Evolutionary conservation across 2,888 invertebrate species (phyloP).

Genomic region (Drosophila picticornis): DNA sequence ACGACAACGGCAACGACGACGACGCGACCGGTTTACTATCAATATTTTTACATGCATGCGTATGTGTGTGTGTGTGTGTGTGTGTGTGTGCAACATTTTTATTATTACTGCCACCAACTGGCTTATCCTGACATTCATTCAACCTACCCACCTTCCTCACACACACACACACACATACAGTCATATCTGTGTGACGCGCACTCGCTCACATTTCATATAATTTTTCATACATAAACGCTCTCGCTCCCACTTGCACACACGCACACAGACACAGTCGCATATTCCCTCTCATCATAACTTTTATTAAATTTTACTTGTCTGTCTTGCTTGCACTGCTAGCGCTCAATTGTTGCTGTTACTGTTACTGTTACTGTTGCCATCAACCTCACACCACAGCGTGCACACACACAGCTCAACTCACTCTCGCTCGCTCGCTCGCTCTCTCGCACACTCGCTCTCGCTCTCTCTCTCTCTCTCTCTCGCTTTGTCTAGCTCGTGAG

Average conservation of each 20-base stretch:
- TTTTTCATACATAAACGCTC: conserved; percentile 74
- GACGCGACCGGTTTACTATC: conserved; percentile 68
- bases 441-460: conserved; percentile 33
- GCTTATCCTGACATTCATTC: conserved; percentile 77
- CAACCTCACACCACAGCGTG: conserved; percentile 53
- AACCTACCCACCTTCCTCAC: conserved; percentile 77
- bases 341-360: conserved; percentile 57
- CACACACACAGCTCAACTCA: conserved; percentile 22
- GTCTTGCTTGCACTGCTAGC: conserved; percentile 46
- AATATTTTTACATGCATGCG: conserved; percentile 56
- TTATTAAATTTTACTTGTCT: conserved; percentile 73
- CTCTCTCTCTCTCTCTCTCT: conserved; percentile 11
- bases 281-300: conserved; percentile 80
- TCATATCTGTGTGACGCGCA: conserved; percentile 39
- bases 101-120: conserved; percentile 69
- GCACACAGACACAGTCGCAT: conserved; percentile 37
- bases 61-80: conserved; percentile 27
- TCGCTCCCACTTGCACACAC: conserved; percentile 62
- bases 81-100: conserved; percentile 67
- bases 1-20: conserved; percentile 21
- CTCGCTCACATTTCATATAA: conserved; percentile 78
- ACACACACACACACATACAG: conserved; percentile 42
- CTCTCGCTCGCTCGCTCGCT: conserved; percentile 41
- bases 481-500: conserved; percentile 19
- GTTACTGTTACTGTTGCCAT: conserved; percentile 80